Base-by-base conservation (phyloP, 2,113 vertebrate species). In the Lipophrys pholis region DNA sequence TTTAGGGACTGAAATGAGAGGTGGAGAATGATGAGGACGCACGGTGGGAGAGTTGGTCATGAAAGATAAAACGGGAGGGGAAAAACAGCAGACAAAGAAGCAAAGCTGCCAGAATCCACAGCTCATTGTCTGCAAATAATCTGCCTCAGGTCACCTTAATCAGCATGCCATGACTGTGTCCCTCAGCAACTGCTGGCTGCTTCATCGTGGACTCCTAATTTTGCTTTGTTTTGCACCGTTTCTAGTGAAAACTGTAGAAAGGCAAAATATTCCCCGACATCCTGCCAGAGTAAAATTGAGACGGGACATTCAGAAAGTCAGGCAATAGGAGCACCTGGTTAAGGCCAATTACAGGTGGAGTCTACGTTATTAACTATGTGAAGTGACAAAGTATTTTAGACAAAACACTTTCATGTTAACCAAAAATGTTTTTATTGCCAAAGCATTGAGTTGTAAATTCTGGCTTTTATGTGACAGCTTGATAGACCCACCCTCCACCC, bases 81-180 rank as follows among this genome's bases (percentile, higher is more conserved):
- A 30, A 30, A 30, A 30, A 1, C 3, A 9, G 53, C 5, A 40
- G 60, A 56, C 46, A 68, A 70, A 62, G 15, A 56, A 38, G 35
- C 21, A 62, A 43, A 43, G 41, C 69, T 69, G 75, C 60, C 77
- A 83, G 77, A 63, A 69, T 48, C 62, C 62, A 73, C 77, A 79
- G 16, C 63, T 83, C 51, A 72, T 75, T 72, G 69, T 79, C 70
- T 73, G 71, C 57, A 83, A 87, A 83, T 76, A 85, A 76, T 70
- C 77, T 72, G 84, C 61, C 50, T 41, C 7, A 5, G 74, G 82
- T 85, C 76, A 86, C 81, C 76, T 76, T 77, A 62, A 57, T 55
- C n/a, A 14, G 68, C n/a, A 35, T 16, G 16, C 49, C 6, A 11
- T 39, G 43, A 43, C 45, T 59, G 35, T 52, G 46, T 57, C 61